These are phyloP conservation scores for Periphyllus acericola DNA, from an alignment of 2,888 invertebrate species.

Conservation along the genomic window DNA sequence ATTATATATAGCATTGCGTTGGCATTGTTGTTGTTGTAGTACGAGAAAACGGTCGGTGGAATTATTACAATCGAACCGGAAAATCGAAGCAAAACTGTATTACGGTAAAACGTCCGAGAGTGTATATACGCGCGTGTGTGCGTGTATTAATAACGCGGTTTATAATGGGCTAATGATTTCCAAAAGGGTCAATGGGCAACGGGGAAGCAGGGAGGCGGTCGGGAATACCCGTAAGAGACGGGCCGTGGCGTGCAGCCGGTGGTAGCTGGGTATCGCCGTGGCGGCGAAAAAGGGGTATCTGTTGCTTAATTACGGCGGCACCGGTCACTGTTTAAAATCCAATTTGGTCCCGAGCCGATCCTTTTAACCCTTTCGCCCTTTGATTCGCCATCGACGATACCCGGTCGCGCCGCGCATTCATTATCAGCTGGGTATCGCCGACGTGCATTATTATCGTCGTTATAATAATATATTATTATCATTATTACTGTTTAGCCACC, in stretches of 20 bases:
- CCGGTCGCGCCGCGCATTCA: slow-evolving; percentile 16
- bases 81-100: slow-evolving; percentile 48
- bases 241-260: slow-evolving; percentile 7
- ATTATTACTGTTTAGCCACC: neutral
- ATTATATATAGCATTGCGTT: neutral
- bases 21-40: neutral
- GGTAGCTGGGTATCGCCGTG: neutral
- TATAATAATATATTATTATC: neutral
- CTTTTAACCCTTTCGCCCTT: slow-evolving; percentile 58
- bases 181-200: slow-evolving; percentile 40
- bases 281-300: slow-evolving; percentile 50
- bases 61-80: slow-evolving; percentile 49
- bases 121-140: neutral
- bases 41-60: neutral
- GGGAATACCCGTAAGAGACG: slow-evolving; percentile 29
- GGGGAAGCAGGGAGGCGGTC: too few species aligned
- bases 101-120: neutral
- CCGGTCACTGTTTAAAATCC: slow-evolving; percentile 62
- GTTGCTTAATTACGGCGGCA: slow-evolving; percentile 56
- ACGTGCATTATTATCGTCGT: slow-evolving; percentile 20
- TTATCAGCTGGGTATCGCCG: slow-evolving; percentile 12
- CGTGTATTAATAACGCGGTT: slow-evolving; percentile 56
- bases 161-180: slow-evolving; percentile 61
- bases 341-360: slow-evolving; percentile 59
- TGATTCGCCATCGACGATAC: slow-evolving; percentile 56